Conservation (phyloP, 1,140 invertebrate species). For the Chionoecetes opilio region DNA sequence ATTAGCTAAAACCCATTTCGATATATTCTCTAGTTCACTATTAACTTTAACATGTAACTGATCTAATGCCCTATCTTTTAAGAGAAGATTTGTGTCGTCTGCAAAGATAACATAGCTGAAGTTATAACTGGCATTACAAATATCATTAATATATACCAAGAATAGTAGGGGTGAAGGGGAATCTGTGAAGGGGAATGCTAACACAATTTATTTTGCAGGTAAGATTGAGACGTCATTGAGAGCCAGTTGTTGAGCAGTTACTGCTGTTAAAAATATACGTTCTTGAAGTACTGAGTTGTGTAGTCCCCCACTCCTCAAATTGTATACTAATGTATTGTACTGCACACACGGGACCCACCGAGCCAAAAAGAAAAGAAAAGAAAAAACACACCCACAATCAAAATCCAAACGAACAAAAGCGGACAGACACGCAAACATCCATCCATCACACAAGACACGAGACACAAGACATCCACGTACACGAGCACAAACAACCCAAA, state of each 20-base stretch:
- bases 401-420: background rate
- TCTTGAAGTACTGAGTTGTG: conserved; percentile 54
- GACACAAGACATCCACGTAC: no score
- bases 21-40: no score
- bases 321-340: no score
- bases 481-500: background rate
- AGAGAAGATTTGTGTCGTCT: no score
- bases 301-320: background rate
- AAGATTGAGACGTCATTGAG: conserved; percentile 38
- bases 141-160: no score
- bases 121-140: no score
- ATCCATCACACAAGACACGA: no score
- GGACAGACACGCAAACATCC: conserved; percentile 19
- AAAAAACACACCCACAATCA: background rate
- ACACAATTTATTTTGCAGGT: conserved; percentile 48
- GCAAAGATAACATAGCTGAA: no score
- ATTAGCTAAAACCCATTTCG: no score
- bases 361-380: background rate
- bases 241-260: conserved; percentile 48
- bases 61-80: no score
- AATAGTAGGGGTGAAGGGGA: no score
- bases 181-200: conserved; percentile 30
- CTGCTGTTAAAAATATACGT: conserved; percentile 45
- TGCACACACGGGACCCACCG: background rate
- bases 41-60: no score